Percentiles rank a stretch among this genome's conserved stretches.
Evolutionary conservation across 2,888 invertebrate genomes (phyloP).

Genomic region (Eupithecia exiguata): DNA sequence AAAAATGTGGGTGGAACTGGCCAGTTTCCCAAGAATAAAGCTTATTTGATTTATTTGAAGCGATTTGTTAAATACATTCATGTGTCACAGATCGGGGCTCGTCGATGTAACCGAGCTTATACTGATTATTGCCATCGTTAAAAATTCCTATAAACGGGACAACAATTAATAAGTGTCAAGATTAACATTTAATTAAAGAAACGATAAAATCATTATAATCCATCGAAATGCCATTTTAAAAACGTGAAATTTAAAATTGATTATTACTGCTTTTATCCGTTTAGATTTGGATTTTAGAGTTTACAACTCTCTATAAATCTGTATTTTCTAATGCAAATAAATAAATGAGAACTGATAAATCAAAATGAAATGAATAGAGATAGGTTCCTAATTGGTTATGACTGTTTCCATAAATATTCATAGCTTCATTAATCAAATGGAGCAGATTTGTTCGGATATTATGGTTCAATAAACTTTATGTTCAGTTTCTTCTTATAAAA

Average conservation of each 20-base stretch:
- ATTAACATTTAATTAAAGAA: constrained; percentile 73
- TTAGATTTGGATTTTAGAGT: constrained; percentile 38
- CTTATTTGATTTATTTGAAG: constrained; percentile 64
- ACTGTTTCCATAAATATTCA: constrained; percentile 10
- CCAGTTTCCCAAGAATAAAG: constrained; percentile 47
- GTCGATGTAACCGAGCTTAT: constrained; percentile 65
- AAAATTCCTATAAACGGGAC: constrained; percentile 67
- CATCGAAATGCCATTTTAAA: constrained; percentile 41
- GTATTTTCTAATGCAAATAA: constrained; percentile 28
- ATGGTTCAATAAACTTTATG: constrained; percentile 5
- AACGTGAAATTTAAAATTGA: constrained; percentile 4
- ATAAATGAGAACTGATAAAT: constrained; percentile 18
- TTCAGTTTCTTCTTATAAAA: background rate
- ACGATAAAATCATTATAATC: constrained; percentile 66
- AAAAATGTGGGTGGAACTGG: constrained; percentile 49
- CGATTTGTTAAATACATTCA: constrained; percentile 71
- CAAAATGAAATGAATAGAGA: constrained; percentile 11
- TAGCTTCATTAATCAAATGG: background rate
- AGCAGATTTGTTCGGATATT: constrained; percentile 1
- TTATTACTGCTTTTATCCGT: background rate
- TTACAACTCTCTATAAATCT: no score
- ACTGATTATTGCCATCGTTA: constrained; percentile 68
- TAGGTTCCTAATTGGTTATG: constrained; percentile 8
- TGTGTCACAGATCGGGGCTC: constrained; percentile 64
- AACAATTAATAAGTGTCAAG: constrained; percentile 79